Conservation (phyloP, 2,797 vertebrate genomes). For the Xenentodon cancila region DNA sequence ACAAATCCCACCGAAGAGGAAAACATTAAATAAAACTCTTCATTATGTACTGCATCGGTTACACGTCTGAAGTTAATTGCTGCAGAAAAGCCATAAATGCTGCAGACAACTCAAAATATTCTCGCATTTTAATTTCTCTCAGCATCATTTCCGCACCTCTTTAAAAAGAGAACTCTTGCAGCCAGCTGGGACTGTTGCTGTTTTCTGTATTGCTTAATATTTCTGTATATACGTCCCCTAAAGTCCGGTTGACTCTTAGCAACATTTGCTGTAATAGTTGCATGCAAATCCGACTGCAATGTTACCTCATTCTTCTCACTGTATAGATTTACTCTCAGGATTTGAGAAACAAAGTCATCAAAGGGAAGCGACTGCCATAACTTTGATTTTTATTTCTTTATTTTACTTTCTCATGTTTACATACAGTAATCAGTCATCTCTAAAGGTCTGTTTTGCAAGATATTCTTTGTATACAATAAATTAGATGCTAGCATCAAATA, state of each 20-base stretch:
- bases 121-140: not conserved
- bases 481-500: constrained; percentile 45
- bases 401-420: constrained; percentile 44
- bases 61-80: constrained; percentile 5
- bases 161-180: not conserved
- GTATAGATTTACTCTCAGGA: constrained; percentile 77
- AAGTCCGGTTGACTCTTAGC: constrained; percentile 8
- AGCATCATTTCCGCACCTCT: not conserved
- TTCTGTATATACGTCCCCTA: too few relatives aligned
- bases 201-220: constrained; percentile 4
- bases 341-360: constrained; percentile 54
- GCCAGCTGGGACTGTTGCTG: constrained; percentile 1
- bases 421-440: constrained; percentile 24
- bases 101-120: constrained; percentile 15
- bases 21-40: constrained; percentile 22
- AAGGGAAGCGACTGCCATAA: constrained; percentile 57
- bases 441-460: constrained; percentile 27
- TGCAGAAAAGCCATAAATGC: constrained; percentile 25
- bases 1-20: constrained; percentile 47
- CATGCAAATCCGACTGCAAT: constrained; percentile 18
- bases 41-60: constrained; percentile 23
- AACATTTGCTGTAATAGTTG: constrained; percentile 4
- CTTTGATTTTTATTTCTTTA: constrained; percentile 16
- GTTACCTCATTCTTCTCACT: constrained; percentile 71
- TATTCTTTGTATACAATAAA: constrained; percentile 19